Base-by-base conservation (phyloP, 37 sponge, comb jelly and placozoan genomes). In the Ianthella basta region DNA sequence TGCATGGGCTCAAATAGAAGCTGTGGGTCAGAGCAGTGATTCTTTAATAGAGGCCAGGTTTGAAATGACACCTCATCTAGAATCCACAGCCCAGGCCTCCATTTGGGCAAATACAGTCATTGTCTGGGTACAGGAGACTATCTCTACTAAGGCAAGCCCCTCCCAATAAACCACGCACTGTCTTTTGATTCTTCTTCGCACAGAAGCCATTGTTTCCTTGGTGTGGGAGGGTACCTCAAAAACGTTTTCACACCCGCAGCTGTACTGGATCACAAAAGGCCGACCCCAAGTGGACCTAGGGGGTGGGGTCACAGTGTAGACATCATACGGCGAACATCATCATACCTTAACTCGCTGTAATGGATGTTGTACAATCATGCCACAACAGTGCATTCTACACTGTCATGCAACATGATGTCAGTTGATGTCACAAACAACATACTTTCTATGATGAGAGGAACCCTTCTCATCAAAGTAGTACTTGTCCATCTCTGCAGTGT, bases 371-470 rank as follows among this genome's bases (percentile, higher is more conserved):
- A 32, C 16, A 33, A 19, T 19, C 16, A 23, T 33, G 19, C 18
- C 16, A 33, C 20, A n/a, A 33, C 32, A 33, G 19, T 23, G 20
- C 20, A 70, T n/a, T 70, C 20, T n/a, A 16, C 16, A 70, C 36
- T 23, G 18, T 23, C 50, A 77, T 77, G 19, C 19, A n/a, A 37
- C n/a, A n/a, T n/a, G n/a, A n/a, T n/a, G n/a, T n/a, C n/a, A n/a
- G n/a, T n/a, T n/a, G n/a, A 65, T 30, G 59, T 64, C 6, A 32
- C 65, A 66, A 70, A 29, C 50, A 30, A 56, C 91, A 72, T 24
- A 96, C 93, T 80, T 94, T 77, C 95, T 91, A 85, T 96, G 97
- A 37, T 93, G 91, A 14, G 89, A 93, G n/a, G 92, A 89, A 35
- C 85, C 89, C 67, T 95, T 89, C 84, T 96, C 97, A 18, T 92